phyloP scores from a whole-genome alignment of 2,888 invertebrate species.

The Rhodophaea formosa region DNA sequence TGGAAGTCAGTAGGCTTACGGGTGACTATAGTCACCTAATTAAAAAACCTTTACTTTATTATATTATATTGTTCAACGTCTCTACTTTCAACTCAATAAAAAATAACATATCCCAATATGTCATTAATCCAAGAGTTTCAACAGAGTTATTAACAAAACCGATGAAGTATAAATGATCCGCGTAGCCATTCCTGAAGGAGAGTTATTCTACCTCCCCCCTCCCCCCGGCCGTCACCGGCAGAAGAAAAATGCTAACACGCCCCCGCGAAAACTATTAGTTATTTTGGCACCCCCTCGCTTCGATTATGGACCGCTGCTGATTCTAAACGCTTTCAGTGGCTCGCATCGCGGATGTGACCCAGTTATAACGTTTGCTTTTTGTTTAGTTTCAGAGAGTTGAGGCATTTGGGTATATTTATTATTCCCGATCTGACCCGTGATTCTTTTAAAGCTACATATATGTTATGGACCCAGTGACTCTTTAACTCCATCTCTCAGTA shows the following conservation, averaged over 20 bases:
- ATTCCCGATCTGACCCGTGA: background rate
- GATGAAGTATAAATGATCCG: constrained; percentile 79
- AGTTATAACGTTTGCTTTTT: constrained; percentile 8
- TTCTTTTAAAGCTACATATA: no score
- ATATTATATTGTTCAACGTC: no score
- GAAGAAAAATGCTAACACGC: constrained; percentile 82
- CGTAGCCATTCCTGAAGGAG: constrained; percentile 70
- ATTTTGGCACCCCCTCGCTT: constrained; percentile 77
- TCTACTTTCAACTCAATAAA: background rate
- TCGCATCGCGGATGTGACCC: constrained; percentile 9
- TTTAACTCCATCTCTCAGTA: no score
- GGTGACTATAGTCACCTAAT: no score
- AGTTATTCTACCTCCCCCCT: constrained; percentile 50
- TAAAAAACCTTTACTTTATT: no score
- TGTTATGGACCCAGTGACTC: no score
- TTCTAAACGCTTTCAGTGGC: constrained; percentile 26
- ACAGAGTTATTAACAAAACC: constrained; percentile 64
- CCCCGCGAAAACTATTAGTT: constrained; percentile 81
- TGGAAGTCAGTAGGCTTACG: no score
- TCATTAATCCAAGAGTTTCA: constrained; percentile 3
- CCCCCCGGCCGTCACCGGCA: constrained; percentile 70
- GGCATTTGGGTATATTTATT: background rate
- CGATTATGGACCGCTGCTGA: constrained; percentile 65
- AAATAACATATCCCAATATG: background rate
- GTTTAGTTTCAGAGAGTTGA: constrained; percentile 1